Evolutionary conservation across 2,888 invertebrate genomes (phyloP).

Genomic region (Epinotia bilunana): DNA sequence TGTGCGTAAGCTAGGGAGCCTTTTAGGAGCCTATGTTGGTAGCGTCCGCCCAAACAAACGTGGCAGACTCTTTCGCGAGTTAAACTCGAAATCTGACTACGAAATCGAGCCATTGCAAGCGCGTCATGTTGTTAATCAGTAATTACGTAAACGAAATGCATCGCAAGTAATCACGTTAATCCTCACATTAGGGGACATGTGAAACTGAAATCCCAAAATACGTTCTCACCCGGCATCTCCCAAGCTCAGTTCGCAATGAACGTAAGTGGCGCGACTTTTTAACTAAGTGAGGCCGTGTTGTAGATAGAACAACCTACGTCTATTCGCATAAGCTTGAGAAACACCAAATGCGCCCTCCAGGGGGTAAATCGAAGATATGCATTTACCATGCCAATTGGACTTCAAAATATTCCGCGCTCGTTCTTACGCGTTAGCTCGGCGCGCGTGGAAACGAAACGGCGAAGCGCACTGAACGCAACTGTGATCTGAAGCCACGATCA

Average conservation of each 20-base stretch:
- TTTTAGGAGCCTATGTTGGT: background rate
- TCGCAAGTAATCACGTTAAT: background rate
- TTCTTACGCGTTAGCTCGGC: background rate
- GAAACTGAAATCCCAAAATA: slow-evolving; percentile 1
- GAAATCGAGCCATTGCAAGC: background rate
- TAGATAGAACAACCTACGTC: background rate
- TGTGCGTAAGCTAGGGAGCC: background rate
- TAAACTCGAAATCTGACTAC: background rate
- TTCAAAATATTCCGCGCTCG: background rate
- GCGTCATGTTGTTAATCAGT: background rate
- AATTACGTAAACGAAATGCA: background rate
- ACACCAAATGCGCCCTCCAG: slow-evolving; percentile 9
- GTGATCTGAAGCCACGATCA: background rate
- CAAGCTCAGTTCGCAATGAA: background rate
- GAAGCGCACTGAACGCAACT: background rate
- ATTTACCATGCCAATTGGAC: background rate
- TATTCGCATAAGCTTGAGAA: background rate
- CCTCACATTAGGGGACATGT: background rate
- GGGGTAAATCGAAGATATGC: background rate
- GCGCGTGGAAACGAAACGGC: background rate
- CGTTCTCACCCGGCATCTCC: background rate
- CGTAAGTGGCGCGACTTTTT: background rate
- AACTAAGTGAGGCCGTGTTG: background rate
- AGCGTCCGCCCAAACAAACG: background rate
- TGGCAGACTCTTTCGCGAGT: background rate